Evolutionary conservation across 2,888 invertebrate genomes (phyloP).

Genomic region (Peribatodes rhomboidaria): DNA sequence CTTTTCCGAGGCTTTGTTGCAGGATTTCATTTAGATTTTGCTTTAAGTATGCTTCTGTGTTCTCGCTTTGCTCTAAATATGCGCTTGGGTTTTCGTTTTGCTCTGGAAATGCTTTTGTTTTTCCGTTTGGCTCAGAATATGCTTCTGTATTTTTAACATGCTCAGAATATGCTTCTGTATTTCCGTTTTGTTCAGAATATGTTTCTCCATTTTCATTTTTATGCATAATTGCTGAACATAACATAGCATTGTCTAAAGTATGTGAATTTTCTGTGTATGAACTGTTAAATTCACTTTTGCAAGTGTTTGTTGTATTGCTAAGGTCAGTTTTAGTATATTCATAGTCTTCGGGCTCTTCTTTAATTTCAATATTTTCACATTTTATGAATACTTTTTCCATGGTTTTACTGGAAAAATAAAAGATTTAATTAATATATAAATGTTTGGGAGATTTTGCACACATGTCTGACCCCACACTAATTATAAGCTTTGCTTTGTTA

Average conservation of each 20-base stretch:
- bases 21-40: not conserved
- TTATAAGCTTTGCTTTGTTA: not conserved
- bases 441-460: not conserved
- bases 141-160: not conserved
- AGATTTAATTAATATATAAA: not conserved
- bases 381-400: slow-evolving; percentile 8
- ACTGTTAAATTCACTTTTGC: not conserved
- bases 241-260: too few relatives aligned
- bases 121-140: not conserved
- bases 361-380: slow-evolving; percentile 5
- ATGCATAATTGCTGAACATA: not conserved
- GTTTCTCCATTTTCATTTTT: not conserved
- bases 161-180: not conserved
- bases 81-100: not conserved
- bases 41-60: not conserved
- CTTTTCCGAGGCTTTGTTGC: not conserved
- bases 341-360: not conserved
- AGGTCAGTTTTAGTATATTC: not conserved
- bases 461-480: not conserved
- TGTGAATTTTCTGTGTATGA: not conserved
- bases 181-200: not conserved
- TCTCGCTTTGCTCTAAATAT: not conserved
- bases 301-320: not conserved
- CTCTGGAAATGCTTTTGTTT: not conserved
- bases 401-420: not conserved